Percentiles rank a stretch among this genome's conserved stretches.
Evolutionary conservation across 1,140 invertebrate genomes (phyloP).

Genomic region (Bilobella aurantiaca): DNA sequence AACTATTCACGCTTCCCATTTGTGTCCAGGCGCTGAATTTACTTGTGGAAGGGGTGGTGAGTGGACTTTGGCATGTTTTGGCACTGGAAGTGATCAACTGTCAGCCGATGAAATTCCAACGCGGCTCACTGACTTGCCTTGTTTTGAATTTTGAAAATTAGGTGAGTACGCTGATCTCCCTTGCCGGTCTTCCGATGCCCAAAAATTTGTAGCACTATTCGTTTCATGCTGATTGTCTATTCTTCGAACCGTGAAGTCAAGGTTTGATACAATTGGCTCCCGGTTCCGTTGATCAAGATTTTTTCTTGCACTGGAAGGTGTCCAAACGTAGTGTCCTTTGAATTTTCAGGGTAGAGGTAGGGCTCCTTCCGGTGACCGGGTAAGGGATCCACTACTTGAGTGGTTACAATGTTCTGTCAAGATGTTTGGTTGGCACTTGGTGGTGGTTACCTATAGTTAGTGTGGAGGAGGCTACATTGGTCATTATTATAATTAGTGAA

Average conservation of each 20-base stretch:
- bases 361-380: slow-evolving; percentile 15
- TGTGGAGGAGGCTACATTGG: no score
- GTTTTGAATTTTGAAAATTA: neutral
- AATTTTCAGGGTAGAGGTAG: slow-evolving; percentile 8
- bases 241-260: slow-evolving; percentile 27
- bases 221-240: slow-evolving; percentile 11
- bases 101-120: slow-evolving; percentile 31
- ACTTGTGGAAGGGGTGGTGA: no score
- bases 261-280: slow-evolving; percentile 23
- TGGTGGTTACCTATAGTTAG: no score
- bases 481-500: no score
- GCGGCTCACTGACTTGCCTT: neutral
- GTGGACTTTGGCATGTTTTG: slow-evolving; percentile 8
- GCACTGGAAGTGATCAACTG: slow-evolving; percentile 26
- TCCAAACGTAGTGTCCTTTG: slow-evolving; percentile 23
- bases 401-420: slow-evolving; percentile 13
- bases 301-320: no score
- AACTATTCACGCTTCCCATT: no score
- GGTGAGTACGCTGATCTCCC: slow-evolving; percentile 34
- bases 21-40: slow-evolving; percentile 13
- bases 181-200: slow-evolving; percentile 49
- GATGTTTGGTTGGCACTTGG: slow-evolving; percentile 10
- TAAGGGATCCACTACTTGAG: slow-evolving; percentile 18
- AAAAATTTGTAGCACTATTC: slow-evolving; percentile 47
- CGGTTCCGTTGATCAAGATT: neutral